Base-by-base conservation (phyloP, 2,797 vertebrate genomes). In the Gymnoscopelus microlampas region DNA sequence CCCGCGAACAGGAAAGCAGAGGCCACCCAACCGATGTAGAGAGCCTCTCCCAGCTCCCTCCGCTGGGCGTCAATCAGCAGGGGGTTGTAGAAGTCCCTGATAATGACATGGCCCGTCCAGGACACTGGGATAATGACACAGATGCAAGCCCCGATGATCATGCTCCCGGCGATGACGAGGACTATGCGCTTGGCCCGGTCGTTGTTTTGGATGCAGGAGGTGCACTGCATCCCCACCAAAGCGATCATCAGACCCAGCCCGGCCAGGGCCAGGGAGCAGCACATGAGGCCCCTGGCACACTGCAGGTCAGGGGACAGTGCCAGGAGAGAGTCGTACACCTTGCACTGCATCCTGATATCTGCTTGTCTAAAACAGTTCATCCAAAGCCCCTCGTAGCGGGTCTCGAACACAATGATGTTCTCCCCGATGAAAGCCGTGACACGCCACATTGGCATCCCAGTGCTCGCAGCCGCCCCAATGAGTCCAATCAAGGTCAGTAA, bases 381-480 rank as follows among this genome's bases (percentile, higher is more conserved):
- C 98, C 97, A 99, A 73, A 99, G 88, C 1, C 98, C 98, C 88
- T 99, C 97, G 81, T 94, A 98, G 35, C 95, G 79, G 1, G 86
- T 96, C 90, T 99, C 97, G 14, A 98, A 96, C 50, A 96, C 93
- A 14, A 99, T 95, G 23, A 99, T 96, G 82, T 97, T 98, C 76
- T 93, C 93, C 0, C 93, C 95, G 0, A 96, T 92, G 78, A 97
- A 94, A 39, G 97, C 96, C 0, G 98, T 98, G 59, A 98, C 95
- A 15, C 93, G 90, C 98, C 97, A 99, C 87, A 98, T 97, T 0
- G 98, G 98, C 95, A 99, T 95, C 32, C 95, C 93, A 0, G 96
- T 96, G 70, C 95, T 93, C 3, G 96, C 95, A 5, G 96, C 73
- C 0, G 91, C 90, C 4, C 96, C 96, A 0, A 96, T 84, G 82